These are phyloP conservation scores for Cynopterus sphinx DNA, from an alignment of 2,797 vertebrate species.

Conservation along the genomic window DNA sequence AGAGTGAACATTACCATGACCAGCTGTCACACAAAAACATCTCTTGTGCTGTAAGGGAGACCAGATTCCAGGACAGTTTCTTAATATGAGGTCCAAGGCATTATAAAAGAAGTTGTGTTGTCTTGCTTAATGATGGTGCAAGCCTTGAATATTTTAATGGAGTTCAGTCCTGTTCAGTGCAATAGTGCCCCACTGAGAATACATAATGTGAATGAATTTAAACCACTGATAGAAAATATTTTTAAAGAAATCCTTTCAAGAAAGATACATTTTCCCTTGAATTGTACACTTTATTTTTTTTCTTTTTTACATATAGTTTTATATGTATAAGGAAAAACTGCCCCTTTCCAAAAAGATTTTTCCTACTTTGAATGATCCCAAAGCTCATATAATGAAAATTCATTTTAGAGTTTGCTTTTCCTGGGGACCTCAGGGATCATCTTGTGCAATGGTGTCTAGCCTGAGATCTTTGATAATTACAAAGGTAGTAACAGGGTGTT, in stretches of 20 bases:
- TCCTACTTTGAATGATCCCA: neutral
- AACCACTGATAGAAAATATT: neutral
- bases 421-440: neutral
- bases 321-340: neutral
- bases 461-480: slow-evolving; percentile 9
- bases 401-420: neutral
- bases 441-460: neutral
- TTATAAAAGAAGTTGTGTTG: neutral
- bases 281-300: neutral
- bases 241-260: neutral
- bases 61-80: neutral
- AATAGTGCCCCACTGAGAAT: neutral
- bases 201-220: slow-evolving; percentile 12
- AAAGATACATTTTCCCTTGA: neutral
- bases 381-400: slow-evolving; percentile 21
- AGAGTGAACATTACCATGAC: neutral
- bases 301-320: neutral
- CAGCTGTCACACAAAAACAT: neutral
- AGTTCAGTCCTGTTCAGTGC: neutral
- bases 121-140: neutral
- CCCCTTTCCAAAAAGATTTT: neutral
- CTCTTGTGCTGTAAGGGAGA: neutral
- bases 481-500: neutral
- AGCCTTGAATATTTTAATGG: neutral
- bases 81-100: neutral